Conservation (phyloP, 2,888 invertebrate species). For the Chaitophorus viminalis region DNA sequence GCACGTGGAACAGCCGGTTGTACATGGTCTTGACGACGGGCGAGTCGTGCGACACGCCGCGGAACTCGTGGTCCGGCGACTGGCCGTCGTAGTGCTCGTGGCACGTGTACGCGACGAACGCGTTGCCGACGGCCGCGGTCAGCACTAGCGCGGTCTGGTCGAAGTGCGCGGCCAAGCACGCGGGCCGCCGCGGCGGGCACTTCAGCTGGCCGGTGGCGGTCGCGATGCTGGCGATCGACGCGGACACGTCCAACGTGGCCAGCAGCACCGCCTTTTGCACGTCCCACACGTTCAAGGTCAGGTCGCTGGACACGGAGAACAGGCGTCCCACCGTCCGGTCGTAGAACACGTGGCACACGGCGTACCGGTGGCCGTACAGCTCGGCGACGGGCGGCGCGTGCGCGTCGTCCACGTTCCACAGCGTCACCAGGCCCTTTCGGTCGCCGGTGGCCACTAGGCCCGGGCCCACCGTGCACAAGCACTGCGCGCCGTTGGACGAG, state of each 20-base stretch:
- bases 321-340: not conserved
- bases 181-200: not conserved
- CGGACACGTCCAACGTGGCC: not conserved
- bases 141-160: not conserved
- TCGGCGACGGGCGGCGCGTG: not conserved
- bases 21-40: constrained; percentile 69
- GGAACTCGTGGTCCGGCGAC: constrained; percentile 67
- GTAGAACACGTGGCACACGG: not conserved
- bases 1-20: constrained; percentile 71
- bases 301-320: constrained; percentile 29
- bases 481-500: not conserved
- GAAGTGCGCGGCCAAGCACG: not conserved
- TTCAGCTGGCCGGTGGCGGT: not conserved
- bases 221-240: not conserved
- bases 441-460: constrained; percentile 14
- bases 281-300: constrained; percentile 23
- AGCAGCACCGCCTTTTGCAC: not conserved
- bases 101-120: constrained; percentile 7
- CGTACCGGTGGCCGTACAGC: not conserved
- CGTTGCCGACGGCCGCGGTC: not conserved
- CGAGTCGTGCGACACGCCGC: constrained; percentile 62
- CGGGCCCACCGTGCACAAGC: not conserved
- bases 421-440: not conserved
- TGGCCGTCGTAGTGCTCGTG: not conserved
- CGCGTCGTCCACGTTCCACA: not conserved